Evolutionary conservation across 2,888 invertebrate species (phyloP).

Genomic region (Lamellibrachia satsuma): DNA sequence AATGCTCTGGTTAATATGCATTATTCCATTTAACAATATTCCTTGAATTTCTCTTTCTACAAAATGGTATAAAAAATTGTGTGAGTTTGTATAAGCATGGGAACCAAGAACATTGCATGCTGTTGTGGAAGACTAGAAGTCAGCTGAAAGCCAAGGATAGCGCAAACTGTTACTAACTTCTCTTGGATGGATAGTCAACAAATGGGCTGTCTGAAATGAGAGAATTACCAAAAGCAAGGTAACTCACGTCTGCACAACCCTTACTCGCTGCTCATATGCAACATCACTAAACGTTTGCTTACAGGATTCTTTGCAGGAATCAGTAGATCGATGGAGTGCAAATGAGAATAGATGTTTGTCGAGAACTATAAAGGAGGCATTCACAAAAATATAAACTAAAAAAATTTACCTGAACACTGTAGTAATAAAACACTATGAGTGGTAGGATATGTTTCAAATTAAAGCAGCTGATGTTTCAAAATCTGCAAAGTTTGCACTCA

Average conservation of each 20-base stretch:
- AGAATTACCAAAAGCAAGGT: background rate
- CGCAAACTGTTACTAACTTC: background rate
- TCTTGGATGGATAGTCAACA: constrained; percentile 1
- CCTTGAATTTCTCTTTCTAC: background rate
- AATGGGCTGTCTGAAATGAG: constrained; percentile 1
- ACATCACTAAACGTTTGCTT: background rate
- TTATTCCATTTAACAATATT: background rate
- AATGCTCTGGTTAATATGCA: background rate
- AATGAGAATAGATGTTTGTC: no score
- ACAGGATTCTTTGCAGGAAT: no score
- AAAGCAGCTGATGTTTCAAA: no score
- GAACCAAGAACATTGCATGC: background rate
- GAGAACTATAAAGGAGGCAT: no score
- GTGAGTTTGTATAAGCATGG: background rate
- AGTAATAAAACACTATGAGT: no score
- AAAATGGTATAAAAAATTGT: background rate
- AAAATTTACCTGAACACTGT: no score
- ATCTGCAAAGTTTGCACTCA: no score
- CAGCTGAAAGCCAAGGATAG: background rate
- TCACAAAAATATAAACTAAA: no score
- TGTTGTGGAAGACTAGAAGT: background rate
- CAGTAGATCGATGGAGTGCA: no score
- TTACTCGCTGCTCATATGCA: background rate
- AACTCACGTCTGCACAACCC: background rate
- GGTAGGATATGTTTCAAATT: no score